Evolutionary conservation across 2,888 invertebrate genomes (phyloP).

Genomic region (Dioctria rufipes): DNA sequence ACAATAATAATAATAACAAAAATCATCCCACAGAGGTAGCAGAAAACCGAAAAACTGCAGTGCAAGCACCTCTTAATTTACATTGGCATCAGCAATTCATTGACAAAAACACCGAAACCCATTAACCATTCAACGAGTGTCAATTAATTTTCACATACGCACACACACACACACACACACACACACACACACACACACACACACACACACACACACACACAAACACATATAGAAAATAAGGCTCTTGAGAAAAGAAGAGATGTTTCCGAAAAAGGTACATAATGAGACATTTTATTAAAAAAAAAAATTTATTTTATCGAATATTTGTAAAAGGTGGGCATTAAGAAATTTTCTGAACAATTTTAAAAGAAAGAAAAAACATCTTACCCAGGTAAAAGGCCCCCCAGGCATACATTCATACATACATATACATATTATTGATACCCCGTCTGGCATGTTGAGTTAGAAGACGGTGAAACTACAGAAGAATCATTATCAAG

Average conservation of each 20-base stretch:
- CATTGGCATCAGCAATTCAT: conserved; percentile 51
- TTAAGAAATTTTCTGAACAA: conserved; percentile 37
- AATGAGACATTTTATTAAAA: conserved; percentile 55
- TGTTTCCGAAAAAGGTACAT: conserved; percentile 32
- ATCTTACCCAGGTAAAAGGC: neutral
- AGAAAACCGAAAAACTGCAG: conserved; percentile 33
- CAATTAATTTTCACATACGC: conserved; percentile 35
- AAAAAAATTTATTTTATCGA: conserved; percentile 49
- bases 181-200: neutral
- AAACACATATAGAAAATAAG: too few relatives aligned
- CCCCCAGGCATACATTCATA: neutral
- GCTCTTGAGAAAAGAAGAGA: conserved; percentile 25
- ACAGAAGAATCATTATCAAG: too few relatives aligned
- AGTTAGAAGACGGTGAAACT: neutral
- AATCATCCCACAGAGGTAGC: neutral
- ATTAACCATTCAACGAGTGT: conserved; percentile 55
- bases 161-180: neutral
- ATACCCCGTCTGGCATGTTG: neutral
- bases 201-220: neutral
- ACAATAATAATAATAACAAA: neutral
- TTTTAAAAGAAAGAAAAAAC: conserved; percentile 39
- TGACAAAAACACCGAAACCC: conserved; percentile 52
- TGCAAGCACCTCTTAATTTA: conserved; percentile 53
- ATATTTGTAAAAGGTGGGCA: conserved; percentile 26
- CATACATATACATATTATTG: neutral